A percentile compares a stretch with the other conserved stretches of the same genome.
Evolutionary conservation across 2,888 invertebrate genomes (phyloP).

Genomic region (Tenodera sinensis): DNA sequence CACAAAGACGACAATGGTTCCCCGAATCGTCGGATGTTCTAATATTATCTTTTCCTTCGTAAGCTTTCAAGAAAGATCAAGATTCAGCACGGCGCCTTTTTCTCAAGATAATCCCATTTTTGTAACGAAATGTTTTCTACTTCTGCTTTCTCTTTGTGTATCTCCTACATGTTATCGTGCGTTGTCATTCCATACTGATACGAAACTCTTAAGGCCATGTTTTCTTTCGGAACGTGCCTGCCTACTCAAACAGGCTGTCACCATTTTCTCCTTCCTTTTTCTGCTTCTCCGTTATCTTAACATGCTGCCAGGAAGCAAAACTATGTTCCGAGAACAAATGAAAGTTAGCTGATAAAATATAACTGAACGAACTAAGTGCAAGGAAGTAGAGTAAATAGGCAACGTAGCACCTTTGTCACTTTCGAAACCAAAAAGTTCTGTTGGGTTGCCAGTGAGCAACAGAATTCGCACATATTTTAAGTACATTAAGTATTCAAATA

Average conservation of each 20-base stretch:
- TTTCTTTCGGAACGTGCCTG: not conserved
- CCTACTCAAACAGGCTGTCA: not conserved
- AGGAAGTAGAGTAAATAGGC: not conserved
- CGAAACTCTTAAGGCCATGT: not conserved
- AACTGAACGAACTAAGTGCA: not conserved
- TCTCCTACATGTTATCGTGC: not conserved
- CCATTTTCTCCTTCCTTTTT: not conserved
- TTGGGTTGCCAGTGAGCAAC: not conserved
- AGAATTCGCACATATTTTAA: too few relatives aligned
- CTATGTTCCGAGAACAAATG: not conserved
- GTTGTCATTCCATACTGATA: not conserved
- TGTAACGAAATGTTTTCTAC: not conserved
- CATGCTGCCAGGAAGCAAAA: not conserved
- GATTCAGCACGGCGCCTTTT: not conserved
- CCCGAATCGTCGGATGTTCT: not conserved
- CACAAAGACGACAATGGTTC: not conserved
- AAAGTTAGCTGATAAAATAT: not conserved
- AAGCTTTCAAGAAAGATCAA: not conserved
- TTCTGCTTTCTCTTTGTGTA: not conserved
- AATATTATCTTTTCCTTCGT: not conserved
- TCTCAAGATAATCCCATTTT: not conserved
- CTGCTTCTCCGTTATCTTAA: not conserved
- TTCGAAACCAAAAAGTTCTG: not conserved
- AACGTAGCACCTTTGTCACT: not conserved
- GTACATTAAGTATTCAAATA: too few relatives aligned